Conservation (phyloP, 2,888 invertebrate genomes). For the Alviniconcha strummeri region DNA sequence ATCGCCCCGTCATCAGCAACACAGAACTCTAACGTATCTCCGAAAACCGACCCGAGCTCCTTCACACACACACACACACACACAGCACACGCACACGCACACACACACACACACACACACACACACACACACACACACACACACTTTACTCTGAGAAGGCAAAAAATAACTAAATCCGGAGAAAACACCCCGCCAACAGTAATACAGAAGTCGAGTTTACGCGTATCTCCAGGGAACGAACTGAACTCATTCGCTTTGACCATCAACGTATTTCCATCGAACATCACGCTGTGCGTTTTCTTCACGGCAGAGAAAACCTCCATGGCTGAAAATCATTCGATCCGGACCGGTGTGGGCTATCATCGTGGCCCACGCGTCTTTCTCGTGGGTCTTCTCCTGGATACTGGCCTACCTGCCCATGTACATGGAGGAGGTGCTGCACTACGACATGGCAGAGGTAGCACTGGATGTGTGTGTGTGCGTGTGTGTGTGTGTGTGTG, state of each 20-base stretch:
- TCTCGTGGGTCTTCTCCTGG: slow-evolving; percentile 39
- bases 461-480: background rate
- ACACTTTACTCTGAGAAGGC: background rate
- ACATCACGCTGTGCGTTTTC: too few relatives aligned
- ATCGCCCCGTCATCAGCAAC: too few relatives aligned
- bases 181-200: too few relatives aligned
- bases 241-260: too few relatives aligned
- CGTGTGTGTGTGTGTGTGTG: too few relatives aligned
- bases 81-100: background rate
- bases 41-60: too few relatives aligned
- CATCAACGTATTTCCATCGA: too few relatives aligned
- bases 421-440: slow-evolving; percentile 37
- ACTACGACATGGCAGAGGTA: slow-evolving; percentile 28
- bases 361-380: slow-evolving; percentile 27
- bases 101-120: background rate
- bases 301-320: slow-evolving; percentile 21
- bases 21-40: too few relatives aligned
- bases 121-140: background rate
- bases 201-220: too few relatives aligned
- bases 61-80: background rate
- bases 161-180: too few relatives aligned
- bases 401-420: slow-evolving; percentile 36
- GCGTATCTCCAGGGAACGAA: too few relatives aligned
- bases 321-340: slow-evolving; percentile 31
- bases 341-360: slow-evolving; percentile 37